phyloP scores from a whole-genome alignment of 2,113 vertebrate genomes.

The Pionites leucogaster region DNA sequence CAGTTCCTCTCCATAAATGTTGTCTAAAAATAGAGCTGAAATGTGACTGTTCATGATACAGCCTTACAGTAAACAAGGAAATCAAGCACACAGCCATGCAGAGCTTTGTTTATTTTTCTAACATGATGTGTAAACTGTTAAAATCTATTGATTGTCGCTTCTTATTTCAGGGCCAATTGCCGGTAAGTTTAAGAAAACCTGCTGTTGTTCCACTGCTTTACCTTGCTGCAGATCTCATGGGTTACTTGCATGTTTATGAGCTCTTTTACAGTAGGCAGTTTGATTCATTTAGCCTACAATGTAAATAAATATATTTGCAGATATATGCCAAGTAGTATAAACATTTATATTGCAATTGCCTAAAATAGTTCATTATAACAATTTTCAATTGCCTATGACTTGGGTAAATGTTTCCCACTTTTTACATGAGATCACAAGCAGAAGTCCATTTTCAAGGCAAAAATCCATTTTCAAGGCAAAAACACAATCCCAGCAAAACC shows the following conservation, averaged over 20 bases:
- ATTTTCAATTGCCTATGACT: neutral
- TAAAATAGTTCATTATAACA: neutral
- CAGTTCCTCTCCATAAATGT: neutral
- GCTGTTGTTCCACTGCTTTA: neutral
- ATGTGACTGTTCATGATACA: conserved; percentile 10
- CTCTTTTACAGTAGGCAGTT: neutral
- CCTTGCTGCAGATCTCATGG: neutral
- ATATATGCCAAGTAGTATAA: neutral
- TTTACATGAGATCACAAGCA: neutral
- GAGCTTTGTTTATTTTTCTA: conserved; percentile 6
- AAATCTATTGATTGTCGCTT: neutral
- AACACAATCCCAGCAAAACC: neutral
- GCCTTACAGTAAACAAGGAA: conserved; percentile 24
- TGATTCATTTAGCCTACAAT: neutral
- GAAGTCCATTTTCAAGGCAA: neutral
- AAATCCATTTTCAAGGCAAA: neutral
- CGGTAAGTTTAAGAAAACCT: neutral
- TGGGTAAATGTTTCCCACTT: neutral
- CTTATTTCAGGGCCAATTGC: neutral
- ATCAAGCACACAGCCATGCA: neutral
- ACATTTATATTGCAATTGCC: neutral
- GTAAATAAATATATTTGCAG: neutral
- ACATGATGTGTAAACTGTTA: neutral
- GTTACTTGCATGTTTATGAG: neutral
- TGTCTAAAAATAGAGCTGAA: conserved; percentile 47